Evolutionary conservation across 1,140 invertebrate genomes (phyloP), one percentile per base, ranked within the genome.

Genomic region (Bradynema listronoti): DNA sequence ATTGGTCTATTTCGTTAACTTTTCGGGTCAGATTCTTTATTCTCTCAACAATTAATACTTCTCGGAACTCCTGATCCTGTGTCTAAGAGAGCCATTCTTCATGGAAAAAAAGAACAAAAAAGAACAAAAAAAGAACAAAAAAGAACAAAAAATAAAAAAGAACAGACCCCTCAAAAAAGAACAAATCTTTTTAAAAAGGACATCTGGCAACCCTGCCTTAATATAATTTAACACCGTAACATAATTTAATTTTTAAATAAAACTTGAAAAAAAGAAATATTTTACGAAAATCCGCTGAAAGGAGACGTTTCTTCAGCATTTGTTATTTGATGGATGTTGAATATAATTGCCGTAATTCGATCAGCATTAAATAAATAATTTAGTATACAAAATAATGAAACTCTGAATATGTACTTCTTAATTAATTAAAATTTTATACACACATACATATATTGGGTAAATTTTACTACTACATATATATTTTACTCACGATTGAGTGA

Each of bases 321-420:
- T n/a, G 52, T 5, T 45, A 55, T 55, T 5, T 16, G 2, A 27
- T 55, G 52, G 2, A 55, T 45, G n/a, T 55, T 55, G 50, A 47
- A 45, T n/a, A 45, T 55, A 2, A 36, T 27, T 2, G 52, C 33
- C 4, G 52, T 55, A 4, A 54, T 43, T n/a, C 52, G 22, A 45
- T 55, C 52, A 50, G 52, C 27, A 55, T 55, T 55, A 4, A 55
- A 45, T 4, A 55, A 14, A 25, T 55, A 55, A 5, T 47, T 4
- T 9, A 55, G n/a, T 34, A 55, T 22, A 45, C 3, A n/a, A 14
- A 55, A 43, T 36, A 55, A 45, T 55, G 50, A 55, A n/a, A 55
- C 52, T 55, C 52, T 55, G 4, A 55, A 55, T 47, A 7, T n/a
- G 27, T 22, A 43, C 42, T 22, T 27, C 36, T 39, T 43, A 27